Evolutionary conservation across 2,797 vertebrate genomes (phyloP).

Genomic region (Lateolabrax maculatus): DNA sequence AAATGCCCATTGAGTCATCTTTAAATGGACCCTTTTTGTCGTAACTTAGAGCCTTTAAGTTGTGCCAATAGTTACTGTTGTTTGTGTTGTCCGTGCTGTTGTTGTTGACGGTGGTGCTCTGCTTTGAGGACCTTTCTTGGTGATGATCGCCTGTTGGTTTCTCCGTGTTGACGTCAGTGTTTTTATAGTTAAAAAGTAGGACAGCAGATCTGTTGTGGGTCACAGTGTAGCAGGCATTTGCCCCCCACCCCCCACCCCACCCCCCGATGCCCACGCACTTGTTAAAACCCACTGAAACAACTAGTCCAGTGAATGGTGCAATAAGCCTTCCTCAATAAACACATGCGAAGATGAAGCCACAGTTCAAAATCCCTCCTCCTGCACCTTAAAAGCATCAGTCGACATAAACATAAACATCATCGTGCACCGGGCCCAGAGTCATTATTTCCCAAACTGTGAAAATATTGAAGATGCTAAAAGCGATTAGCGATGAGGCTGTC

Average conservation of each 20-base stretch:
- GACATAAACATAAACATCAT: constrained; percentile 12
- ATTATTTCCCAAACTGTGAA: constrained; percentile 47
- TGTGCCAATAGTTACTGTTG: not conserved
- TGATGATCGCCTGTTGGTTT: constrained; percentile 2
- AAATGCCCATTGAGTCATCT: not conserved
- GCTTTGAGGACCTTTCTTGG: not conserved
- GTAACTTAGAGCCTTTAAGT: not conserved
- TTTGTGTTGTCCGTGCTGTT: constrained; percentile 5
- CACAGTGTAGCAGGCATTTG: constrained; percentile 7
- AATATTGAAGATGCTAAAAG: constrained; percentile 69
- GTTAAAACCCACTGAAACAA: constrained; percentile 23
- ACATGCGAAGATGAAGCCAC: not conserved
- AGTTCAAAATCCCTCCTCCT: not conserved
- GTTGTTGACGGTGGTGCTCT: not conserved
- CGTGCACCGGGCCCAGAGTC: not conserved
- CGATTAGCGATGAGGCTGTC: constrained; percentile 55
- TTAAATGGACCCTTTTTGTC: not conserved
- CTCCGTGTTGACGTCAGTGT: constrained; percentile 51
- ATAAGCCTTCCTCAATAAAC: constrained; percentile 6
- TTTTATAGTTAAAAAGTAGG: constrained; percentile 65
- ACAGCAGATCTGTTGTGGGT: constrained; percentile 61
- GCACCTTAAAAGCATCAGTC: constrained; percentile 4
- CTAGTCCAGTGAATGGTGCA: not conserved
- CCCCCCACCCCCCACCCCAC: not conserved
- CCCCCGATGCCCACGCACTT: not conserved